phyloP scores from a whole-genome alignment of 2,888 invertebrate genomes.

The Bugula neritina region DNA sequence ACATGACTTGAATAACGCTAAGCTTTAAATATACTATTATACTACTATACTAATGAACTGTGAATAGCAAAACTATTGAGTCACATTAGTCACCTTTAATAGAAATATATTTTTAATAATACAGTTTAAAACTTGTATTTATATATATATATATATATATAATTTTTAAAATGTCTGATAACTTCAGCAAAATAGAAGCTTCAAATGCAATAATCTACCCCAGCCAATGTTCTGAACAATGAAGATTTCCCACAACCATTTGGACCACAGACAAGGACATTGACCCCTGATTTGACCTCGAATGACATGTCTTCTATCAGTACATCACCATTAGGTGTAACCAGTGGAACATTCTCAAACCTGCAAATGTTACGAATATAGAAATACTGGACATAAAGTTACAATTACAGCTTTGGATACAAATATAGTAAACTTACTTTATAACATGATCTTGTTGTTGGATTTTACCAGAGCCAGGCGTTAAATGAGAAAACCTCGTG shows the following conservation, averaged over 20 bases:
- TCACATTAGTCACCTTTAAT: too few relatives aligned
- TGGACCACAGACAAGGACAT: slow-evolving; percentile 95
- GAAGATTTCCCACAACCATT: slow-evolving; percentile 98
- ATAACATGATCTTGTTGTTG: slow-evolving; percentile 72
- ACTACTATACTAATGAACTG: too few relatives aligned
- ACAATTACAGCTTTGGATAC: too few relatives aligned
- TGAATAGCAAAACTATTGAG: too few relatives aligned
- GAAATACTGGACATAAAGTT: neutral
- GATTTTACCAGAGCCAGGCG: slow-evolving; percentile 72
- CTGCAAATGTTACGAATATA: slow-evolving; percentile 58
- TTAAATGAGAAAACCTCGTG: slow-evolving; percentile 31
- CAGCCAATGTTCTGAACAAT: slow-evolving; percentile 89
- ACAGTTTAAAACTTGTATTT: too few relatives aligned
- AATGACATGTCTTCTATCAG: slow-evolving; percentile 80
- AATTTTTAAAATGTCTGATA: too few relatives aligned
- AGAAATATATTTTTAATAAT: too few relatives aligned
- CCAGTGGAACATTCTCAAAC: slow-evolving; percentile 86
- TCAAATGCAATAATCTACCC: too few relatives aligned
- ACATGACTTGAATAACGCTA: too few relatives aligned
- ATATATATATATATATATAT: too few relatives aligned
- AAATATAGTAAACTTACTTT: slow-evolving; percentile 34
- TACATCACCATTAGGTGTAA: slow-evolving; percentile 95
- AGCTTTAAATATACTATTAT: too few relatives aligned
- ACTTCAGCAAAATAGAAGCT: too few relatives aligned
- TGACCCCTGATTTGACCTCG: slow-evolving; percentile 85